Percentiles rank a stretch among this genome's conserved stretches.
phyloP scores from a whole-genome alignment of 2,888 invertebrate species.

The Oscheius sp. region DNA sequence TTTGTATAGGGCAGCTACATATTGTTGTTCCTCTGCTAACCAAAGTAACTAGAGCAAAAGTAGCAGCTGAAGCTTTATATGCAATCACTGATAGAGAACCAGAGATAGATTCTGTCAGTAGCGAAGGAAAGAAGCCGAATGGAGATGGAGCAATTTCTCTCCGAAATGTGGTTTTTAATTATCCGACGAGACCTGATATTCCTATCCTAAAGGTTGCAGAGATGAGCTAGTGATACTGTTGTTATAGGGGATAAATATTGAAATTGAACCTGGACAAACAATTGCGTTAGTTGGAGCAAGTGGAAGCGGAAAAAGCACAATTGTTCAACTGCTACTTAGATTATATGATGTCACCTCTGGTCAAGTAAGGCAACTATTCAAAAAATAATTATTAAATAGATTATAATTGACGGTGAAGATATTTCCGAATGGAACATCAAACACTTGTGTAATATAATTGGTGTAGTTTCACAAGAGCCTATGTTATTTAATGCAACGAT shows the following conservation, averaged over 20 bases:
- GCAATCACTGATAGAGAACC: conserved; percentile 72
- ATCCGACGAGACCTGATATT: conserved; percentile 72
- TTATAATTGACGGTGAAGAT: conserved; percentile 70
- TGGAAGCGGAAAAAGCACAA: conserved; percentile 61
- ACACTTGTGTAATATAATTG: conserved; percentile 72
- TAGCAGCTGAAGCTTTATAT: conserved; percentile 78
- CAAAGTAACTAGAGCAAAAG: conserved; percentile 81
- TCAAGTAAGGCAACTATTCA: conserved; percentile 20
- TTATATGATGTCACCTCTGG: conserved; percentile 51
- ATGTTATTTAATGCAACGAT: conserved; percentile 77
- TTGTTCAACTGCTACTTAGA: conserved; percentile 50
- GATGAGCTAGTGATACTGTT: no score
- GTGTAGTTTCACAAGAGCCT: conserved; percentile 71
- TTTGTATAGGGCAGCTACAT: conserved; percentile 84
- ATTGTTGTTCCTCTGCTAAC: conserved; percentile 84
- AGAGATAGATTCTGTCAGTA: conserved; percentile 60
- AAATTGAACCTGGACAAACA: conserved; percentile 51
- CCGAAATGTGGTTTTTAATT: conserved; percentile 72
- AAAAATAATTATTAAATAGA: conserved; percentile 10
- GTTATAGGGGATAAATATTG: conserved; percentile 46
- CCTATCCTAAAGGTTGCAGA: conserved; percentile 64
- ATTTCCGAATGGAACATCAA: conserved; percentile 72
- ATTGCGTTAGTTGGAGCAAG: conserved; percentile 57
- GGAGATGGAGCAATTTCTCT: conserved; percentile 72
- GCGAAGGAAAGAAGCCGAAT: conserved; percentile 71